phyloP scores from a whole-genome alignment of 2,113 vertebrate genomes.

The Himantopus leucocephalus region DNA sequence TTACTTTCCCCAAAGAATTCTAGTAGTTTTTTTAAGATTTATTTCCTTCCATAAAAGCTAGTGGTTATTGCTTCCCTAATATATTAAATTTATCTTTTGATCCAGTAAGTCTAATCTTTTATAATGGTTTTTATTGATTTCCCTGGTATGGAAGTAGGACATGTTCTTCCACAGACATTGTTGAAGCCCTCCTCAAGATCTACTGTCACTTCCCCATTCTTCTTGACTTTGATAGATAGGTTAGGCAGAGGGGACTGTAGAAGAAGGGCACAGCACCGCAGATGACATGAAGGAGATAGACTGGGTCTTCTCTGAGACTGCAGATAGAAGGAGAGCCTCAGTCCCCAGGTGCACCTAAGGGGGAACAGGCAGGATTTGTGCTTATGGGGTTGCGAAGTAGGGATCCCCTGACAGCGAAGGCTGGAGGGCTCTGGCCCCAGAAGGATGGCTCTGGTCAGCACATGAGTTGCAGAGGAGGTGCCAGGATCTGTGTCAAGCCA shows the following conservation, averaged over 20 bases:
- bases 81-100: slow-evolving; percentile 6
- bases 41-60: not conserved
- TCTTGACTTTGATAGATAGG: not conserved
- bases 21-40: not conserved
- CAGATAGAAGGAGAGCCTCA: not conserved
- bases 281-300: not conserved
- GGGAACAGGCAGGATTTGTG: not conserved
- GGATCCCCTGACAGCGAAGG: not conserved
- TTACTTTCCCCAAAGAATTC: not conserved
- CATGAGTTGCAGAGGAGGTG: not conserved
- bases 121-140: slow-evolving; percentile 21
- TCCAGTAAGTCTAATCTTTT: not conserved
- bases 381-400: not conserved
- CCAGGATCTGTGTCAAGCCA: not conserved
- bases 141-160: not conserved
- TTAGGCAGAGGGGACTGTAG: not conserved
- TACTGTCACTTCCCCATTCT: not conserved
- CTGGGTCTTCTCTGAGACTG: not conserved
- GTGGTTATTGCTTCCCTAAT: not conserved
- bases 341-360: no score
- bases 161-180: not conserved
- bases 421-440: not conserved
- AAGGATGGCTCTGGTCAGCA: not conserved
- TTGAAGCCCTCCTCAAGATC: not conserved
- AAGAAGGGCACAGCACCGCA: not conserved